A percentile compares a stretch with the other conserved stretches of the same genome.
Conservation (phyloP, 2,888 invertebrate species). For the Ornithoptera alexandrae region DNA sequence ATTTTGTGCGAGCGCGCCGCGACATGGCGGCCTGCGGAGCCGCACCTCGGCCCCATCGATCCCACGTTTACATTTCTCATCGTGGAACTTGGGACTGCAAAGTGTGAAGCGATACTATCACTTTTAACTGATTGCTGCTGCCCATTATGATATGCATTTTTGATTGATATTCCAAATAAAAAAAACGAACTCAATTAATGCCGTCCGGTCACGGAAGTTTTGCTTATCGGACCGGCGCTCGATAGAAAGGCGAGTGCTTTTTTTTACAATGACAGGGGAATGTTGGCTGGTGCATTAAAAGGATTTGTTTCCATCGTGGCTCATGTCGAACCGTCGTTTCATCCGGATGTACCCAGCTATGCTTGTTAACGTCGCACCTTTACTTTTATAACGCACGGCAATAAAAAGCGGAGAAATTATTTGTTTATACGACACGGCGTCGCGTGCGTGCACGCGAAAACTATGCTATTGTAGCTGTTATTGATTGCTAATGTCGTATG, state of each 20-base stretch:
- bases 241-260: conserved; percentile 48
- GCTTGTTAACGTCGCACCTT: conserved; percentile 47
- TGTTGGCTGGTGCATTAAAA: not conserved
- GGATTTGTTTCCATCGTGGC: conserved; percentile 22
- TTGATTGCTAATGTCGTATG: conserved; percentile 78
- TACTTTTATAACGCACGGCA: conserved; percentile 40
- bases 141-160: conserved; percentile 74
- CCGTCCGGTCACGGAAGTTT: conserved; percentile 71
- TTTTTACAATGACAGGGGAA: conserved; percentile 49
- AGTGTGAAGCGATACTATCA: conserved; percentile 58
- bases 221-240: conserved; percentile 60
- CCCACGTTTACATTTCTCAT: conserved; percentile 50
- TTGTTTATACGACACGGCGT: conserved; percentile 77
- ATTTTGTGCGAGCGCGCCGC: conserved; percentile 47
- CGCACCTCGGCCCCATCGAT: conserved; percentile 49
- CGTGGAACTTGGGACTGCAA: conserved; percentile 47
- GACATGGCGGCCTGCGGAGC: conserved; percentile 33
- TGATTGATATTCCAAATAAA: conserved; percentile 64
- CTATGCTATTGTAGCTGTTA: conserved; percentile 75
- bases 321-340: conserved; percentile 18
- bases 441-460: conserved; percentile 79
- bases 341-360: conserved; percentile 15
- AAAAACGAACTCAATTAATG: conserved; percentile 67
- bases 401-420: conserved; percentile 74
- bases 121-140: conserved; percentile 49